These are phyloP conservation scores for Pogonognathellus flavescens DNA, from an alignment of 1,140 invertebrate species.

Conservation along the genomic window DNA sequence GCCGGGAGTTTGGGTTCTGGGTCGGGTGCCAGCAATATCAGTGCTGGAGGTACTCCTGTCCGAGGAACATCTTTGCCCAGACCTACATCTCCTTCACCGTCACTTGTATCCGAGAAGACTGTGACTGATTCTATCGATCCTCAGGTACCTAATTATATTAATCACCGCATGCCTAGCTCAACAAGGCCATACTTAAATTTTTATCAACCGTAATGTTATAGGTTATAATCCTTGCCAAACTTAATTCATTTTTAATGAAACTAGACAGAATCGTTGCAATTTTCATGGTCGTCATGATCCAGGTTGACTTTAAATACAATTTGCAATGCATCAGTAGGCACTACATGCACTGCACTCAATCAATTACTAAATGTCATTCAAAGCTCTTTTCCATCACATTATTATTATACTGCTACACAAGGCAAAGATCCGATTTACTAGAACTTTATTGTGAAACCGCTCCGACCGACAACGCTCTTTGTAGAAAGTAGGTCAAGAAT, in stretches of 20 bases:
- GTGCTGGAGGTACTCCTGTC: conserved; percentile 68
- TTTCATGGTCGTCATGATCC: too few species aligned
- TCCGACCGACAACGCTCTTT: too few species aligned
- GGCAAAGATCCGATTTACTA: too few species aligned
- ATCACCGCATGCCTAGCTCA: not conserved
- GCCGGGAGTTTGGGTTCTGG: conserved; percentile 52
- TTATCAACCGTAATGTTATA: not conserved
- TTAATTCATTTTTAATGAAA: not conserved
- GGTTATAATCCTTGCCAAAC: not conserved
- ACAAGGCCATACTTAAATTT: not conserved
- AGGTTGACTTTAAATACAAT: too few species aligned
- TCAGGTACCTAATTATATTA: conserved; percentile 47
- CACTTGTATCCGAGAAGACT: conserved; percentile 83
- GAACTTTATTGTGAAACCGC: too few species aligned
- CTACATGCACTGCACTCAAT: too few species aligned
- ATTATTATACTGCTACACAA: too few species aligned
- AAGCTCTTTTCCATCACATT: too few species aligned
- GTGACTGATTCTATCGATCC: conserved; percentile 69
- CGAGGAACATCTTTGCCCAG: conserved; percentile 77
- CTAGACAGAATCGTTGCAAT: too few species aligned
- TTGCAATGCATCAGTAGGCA: too few species aligned
- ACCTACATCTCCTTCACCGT: conserved; percentile 86
- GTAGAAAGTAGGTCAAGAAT: too few species aligned
- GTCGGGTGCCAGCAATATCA: conserved; percentile 45
- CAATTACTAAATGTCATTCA: too few species aligned